These are phyloP conservation scores for Penaeus monodon DNA, from an alignment of 2,888 invertebrate genomes.

Conservation along the genomic window DNA sequence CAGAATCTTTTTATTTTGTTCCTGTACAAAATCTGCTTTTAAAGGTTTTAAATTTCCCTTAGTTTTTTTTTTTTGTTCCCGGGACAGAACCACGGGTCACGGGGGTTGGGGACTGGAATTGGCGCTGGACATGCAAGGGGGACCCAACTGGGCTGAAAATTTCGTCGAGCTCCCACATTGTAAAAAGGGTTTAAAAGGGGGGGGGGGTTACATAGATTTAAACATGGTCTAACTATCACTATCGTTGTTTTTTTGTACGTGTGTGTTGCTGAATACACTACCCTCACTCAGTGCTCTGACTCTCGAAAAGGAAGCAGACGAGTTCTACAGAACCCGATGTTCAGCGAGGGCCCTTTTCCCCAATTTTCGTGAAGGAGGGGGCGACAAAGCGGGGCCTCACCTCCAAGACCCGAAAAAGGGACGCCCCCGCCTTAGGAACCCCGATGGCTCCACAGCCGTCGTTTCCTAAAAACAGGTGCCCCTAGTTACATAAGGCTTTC, in stretches of 20 bases:
- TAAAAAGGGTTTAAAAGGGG: constrained; percentile 67
- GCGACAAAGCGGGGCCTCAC: constrained; percentile 30
- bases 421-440: constrained; percentile 36
- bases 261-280: not conserved
- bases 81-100: constrained; percentile 72
- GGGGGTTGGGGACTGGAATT: constrained; percentile 76
- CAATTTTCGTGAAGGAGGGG: constrained; percentile 67
- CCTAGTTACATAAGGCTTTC: no score
- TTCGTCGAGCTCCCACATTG: constrained; percentile 73
- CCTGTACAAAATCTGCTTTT: no score
- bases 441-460: constrained; percentile 26
- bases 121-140: constrained; percentile 72
- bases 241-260: not conserved
- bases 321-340: constrained; percentile 75
- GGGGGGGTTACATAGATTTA: constrained; percentile 22
- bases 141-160: constrained; percentile 74
- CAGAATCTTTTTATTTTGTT: no score
- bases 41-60: no score
- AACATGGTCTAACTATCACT: not conserved
- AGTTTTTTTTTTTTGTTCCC: no score
- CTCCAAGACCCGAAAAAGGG: not conserved
- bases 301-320: constrained; percentile 65
- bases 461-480: constrained; percentile 55
- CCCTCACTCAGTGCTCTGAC: not conserved
- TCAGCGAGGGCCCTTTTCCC: constrained; percentile 73